These are phyloP conservation scores for Propithecus deckenii DNA, from an alignment of 2,797 vertebrate genomes.

Conservation along the genomic window DNA sequence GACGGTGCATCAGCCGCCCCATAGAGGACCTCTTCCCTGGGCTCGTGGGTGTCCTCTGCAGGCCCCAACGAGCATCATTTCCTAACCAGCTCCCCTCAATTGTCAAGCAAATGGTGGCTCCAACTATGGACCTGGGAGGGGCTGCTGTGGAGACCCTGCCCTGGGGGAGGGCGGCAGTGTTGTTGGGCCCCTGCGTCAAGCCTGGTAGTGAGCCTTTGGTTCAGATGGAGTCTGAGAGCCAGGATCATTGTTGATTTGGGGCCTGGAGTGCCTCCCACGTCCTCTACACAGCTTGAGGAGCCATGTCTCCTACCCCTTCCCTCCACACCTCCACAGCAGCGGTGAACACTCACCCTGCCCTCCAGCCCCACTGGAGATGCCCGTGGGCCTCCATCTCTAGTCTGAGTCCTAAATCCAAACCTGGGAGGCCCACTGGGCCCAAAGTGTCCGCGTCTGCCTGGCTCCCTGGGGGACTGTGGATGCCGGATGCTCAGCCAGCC, in stretches of 20 bases:
- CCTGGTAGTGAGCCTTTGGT: not conserved
- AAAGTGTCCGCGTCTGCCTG: not conserved
- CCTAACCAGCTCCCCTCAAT: not conserved
- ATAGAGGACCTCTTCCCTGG: not conserved
- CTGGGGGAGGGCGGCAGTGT: too few species aligned
- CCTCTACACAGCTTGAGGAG: not conserved
- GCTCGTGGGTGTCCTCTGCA: not conserved
- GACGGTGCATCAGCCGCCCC: not conserved
- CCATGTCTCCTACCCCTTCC: rapidly evolving
- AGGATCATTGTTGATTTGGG: not conserved
- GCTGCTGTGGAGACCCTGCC: not conserved
- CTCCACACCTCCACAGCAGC: not conserved
- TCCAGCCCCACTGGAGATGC: too few species aligned
- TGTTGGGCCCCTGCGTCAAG: not conserved
- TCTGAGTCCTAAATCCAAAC: not conserved
- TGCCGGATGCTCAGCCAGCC: not conserved
- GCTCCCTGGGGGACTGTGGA: not conserved
- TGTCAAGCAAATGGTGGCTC: not conserved
- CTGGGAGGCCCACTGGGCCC: not conserved
- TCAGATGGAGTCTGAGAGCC: not conserved
- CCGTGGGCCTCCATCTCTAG: not conserved
- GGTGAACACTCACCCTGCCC: not conserved
- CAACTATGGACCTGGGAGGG: not conserved
- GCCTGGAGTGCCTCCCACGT: not conserved
- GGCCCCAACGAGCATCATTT: not conserved